A percentile compares a stretch with the other conserved stretches of the same genome.
Evolutionary conservation across 1,140 invertebrate genomes (phyloP).

Genomic region (Drosophila sp.): DNA sequence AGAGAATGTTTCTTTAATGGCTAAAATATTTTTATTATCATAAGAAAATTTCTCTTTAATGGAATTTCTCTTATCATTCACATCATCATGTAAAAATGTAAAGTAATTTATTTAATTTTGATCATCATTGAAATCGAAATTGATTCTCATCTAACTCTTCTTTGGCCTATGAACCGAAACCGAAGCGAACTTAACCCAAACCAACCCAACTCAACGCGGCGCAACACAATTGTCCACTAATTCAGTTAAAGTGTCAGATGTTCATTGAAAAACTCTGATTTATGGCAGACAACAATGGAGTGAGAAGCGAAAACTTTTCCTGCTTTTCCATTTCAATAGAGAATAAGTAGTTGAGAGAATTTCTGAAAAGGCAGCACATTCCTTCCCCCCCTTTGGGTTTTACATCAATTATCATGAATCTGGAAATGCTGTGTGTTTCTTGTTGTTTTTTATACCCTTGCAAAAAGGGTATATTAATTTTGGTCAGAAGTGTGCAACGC

Average conservation of each 20-base stretch:
- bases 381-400: conserved; percentile 22
- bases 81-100: background rate
- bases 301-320: background rate
- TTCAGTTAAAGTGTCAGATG: conserved; percentile 4
- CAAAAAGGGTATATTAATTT: too few relatives aligned
- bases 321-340: conserved; percentile 15
- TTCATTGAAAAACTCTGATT: conserved; percentile 41
- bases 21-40: too few relatives aligned
- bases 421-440: conserved; percentile 9
- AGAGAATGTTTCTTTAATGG: too few relatives aligned
- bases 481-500: too few relatives aligned
- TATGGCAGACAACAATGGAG: conserved; percentile 20
- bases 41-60: too few relatives aligned
- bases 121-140: conserved; percentile 9
- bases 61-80: too few relatives aligned
- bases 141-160: background rate
- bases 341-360: conserved; percentile 51
- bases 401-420: conserved; percentile 45
- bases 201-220: background rate
- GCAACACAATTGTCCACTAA: conserved; percentile 16
- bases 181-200: conserved; percentile 18
- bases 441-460: too few relatives aligned
- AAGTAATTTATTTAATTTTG: conserved; percentile 13
- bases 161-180: background rate
- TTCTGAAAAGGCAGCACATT: background rate